phyloP scores from a whole-genome alignment of 2,113 vertebrate species.

The Capra hircus region DNA sequence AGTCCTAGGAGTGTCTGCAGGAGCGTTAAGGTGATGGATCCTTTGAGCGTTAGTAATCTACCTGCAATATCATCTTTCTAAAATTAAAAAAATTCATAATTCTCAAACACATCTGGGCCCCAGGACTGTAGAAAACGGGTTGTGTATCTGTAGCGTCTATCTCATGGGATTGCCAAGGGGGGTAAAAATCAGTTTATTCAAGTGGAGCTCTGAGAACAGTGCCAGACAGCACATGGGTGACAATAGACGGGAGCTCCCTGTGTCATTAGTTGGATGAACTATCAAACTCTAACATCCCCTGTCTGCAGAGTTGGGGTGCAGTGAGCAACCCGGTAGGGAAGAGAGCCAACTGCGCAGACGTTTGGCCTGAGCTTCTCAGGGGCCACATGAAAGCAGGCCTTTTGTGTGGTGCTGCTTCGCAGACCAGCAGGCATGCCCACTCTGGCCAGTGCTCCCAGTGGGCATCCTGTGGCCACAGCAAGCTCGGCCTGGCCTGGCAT shows the following conservation, averaged over 20 bases:
- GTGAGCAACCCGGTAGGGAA: not conserved
- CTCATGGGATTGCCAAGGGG: not conserved
- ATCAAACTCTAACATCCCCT: not conserved
- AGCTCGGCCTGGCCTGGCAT: not conserved
- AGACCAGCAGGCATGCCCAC: not conserved
- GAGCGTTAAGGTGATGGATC: fast-evolving
- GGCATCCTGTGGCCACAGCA: not conserved
- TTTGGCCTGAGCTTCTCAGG: not conserved
- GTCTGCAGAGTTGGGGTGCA: not conserved
- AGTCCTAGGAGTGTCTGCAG: not conserved
- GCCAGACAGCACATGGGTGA: not conserved
- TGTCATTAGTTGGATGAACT: not conserved
- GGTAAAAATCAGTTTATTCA: not conserved
- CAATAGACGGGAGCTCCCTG: fast-evolving
- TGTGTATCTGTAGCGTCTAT: not conserved
- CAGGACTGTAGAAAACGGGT: not conserved
- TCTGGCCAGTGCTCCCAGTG: not conserved
- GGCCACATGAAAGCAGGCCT: not conserved
- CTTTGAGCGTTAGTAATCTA: not conserved
- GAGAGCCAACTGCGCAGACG: not conserved
- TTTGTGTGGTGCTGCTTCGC: not conserved
- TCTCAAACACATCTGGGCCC: not conserved
- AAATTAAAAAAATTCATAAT: not conserved
- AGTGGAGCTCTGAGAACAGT: not conserved
- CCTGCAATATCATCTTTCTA: not conserved